phyloP scores from a whole-genome alignment of 1,140 invertebrate genomes.

The Drosophila ironensis region DNA sequence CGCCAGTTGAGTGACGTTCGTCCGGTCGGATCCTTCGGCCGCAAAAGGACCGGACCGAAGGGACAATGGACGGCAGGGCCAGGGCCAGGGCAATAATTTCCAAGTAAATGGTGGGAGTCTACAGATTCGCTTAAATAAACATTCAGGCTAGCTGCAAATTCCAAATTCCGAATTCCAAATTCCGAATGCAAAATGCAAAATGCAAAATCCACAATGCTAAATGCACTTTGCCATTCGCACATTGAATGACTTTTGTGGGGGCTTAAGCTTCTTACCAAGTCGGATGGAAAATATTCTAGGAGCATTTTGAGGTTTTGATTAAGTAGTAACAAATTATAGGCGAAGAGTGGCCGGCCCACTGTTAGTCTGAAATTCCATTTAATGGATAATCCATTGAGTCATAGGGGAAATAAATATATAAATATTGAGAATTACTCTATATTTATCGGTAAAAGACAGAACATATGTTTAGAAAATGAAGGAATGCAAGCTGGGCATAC shows the following conservation, averaged over 20 bases:
- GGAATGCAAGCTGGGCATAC: too few species aligned
- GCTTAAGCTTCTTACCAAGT: background rate
- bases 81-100: constrained; percentile 14
- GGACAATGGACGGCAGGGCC: background rate
- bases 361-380: too few species aligned
- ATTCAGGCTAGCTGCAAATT: background rate
- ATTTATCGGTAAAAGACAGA: too few species aligned
- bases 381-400: too few species aligned
- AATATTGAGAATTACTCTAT: too few species aligned
- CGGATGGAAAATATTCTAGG: too few species aligned
- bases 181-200: background rate
- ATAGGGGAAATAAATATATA: too few species aligned
- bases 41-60: constrained; percentile 16
- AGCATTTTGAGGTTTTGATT: too few species aligned
- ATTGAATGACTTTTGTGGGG: background rate
- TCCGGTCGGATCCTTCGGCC: background rate
- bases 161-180: background rate
- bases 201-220: background rate
- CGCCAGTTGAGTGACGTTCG: constrained; percentile 15
- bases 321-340: too few species aligned
- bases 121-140: constrained; percentile 15
- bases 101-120: background rate
- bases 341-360: too few species aligned
- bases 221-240: background rate
- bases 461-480: too few species aligned